Conservation (phyloP, 2,888 invertebrate genomes). For the Acleris literana region DNA sequence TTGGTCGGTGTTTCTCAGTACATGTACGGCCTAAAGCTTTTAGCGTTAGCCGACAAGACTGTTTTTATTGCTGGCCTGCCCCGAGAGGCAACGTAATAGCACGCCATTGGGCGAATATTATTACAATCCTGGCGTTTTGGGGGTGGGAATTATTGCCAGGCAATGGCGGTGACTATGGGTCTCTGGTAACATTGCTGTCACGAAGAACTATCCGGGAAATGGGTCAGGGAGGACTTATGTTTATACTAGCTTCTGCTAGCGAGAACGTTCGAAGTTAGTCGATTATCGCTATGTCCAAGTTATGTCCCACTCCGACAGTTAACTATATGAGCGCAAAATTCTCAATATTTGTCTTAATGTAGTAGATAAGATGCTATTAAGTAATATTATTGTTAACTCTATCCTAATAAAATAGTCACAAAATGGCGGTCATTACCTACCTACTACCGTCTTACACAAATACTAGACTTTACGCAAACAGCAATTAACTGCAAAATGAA, state of each 20-base stretch:
- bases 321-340: too few relatives aligned
- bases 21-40: constrained; percentile 30
- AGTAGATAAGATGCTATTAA: too few relatives aligned
- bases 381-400: too few relatives aligned
- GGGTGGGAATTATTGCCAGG: constrained; percentile 1
- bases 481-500: neutral
- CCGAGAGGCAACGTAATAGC: constrained; percentile 1
- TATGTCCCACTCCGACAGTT: too few relatives aligned
- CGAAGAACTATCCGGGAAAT: neutral
- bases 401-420: neutral
- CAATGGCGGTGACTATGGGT: neutral
- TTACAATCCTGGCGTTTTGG: neutral
- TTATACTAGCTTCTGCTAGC: too few relatives aligned
- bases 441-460: neutral
- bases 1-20: constrained; percentile 1
- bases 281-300: too few relatives aligned
- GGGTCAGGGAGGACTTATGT: neutral
- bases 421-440: neutral
- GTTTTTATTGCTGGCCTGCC: constrained; percentile 12
- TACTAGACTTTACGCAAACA: neutral
- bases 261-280: too few relatives aligned
- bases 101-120: neutral
- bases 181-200: neutral
- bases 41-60: constrained; percentile 18
- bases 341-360: too few relatives aligned